Evolutionary conservation across 2,113 vertebrate genomes (phyloP), one percentile per base, ranked within the genome.

Genomic region (Antennarius striatus): DNA sequence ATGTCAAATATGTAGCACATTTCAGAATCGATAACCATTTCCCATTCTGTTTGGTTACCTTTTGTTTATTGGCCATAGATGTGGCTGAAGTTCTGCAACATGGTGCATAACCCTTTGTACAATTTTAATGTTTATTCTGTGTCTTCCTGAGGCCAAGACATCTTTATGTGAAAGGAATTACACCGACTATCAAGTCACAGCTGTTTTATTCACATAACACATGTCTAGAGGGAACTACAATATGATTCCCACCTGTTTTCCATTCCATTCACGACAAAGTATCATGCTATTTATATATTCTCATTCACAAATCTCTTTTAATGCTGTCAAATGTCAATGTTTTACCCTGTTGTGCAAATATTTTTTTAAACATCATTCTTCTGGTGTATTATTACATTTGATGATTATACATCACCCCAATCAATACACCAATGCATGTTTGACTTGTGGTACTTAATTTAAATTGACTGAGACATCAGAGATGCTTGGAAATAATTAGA

Each of bases 161-260:
- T 78, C 73, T 83, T 79, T 17, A 55, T 72, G 76, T 79, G 50
- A 45, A 63, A 72, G 65, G 53, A 62, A 68, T 82, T 52, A 75
- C 0, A 16, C 59, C 47, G 63, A 68, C 32, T 36, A 4, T 36
- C 32, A 63, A 85, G 66, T 74, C 82, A 63, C 70, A 75, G 82
- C 80, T 79, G 79, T 74, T 68, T 22, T 14, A 15, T 70, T 84
- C 77, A 80, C 82, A 83, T 73, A 82, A 80, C 84, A 85, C 82
- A 86, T 81, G 81, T 84, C 40, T 73, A 50, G 29, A 77, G 63
- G 77, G 14, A 49, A 69, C 64, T 43, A 71, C 62, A 53, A 56
- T 83, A 77, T 74, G 49, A 81, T 68, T 77, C 39, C 76, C 82
- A 85, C 58, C 79, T 85, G 84, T 85, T 85, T 77, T 36, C 32